A percentile compares a stretch with the other conserved stretches of the same genome.
These are phyloP conservation scores for Cygnus olor DNA, from an alignment of 2,797 vertebrate genomes.

Conservation along the genomic window DNA sequence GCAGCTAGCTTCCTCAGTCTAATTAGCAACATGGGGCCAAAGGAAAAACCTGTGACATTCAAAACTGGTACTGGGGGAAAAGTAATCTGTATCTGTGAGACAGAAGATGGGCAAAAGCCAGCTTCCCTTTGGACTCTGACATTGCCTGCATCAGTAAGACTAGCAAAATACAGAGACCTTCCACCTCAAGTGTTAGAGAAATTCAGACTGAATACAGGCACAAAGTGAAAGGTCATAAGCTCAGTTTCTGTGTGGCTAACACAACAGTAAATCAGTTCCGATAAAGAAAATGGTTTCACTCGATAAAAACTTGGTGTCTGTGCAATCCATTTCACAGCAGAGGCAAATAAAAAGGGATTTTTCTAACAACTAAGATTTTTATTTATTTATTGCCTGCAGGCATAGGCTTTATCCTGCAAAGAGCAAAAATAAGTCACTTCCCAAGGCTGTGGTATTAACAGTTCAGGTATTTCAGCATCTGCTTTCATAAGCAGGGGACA, in stretches of 20 bases:
- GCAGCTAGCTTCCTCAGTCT: neutral
- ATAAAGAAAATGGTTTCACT: neutral
- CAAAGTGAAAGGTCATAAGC: neutral
- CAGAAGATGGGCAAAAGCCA: neutral
- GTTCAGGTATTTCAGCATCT: neutral
- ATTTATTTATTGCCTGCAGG: neutral
- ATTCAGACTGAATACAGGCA: neutral
- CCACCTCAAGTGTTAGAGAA: neutral
- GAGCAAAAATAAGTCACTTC: neutral
- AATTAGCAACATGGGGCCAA: neutral
- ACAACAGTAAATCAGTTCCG: neutral
- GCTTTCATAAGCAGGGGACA: neutral
- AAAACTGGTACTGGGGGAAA: neutral
- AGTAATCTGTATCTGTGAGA: neutral
- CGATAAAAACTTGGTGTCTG: neutral
- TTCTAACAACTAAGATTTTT: neutral
- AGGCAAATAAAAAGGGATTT: neutral
- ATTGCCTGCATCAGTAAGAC: neutral
- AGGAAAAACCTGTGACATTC: slow-evolving; percentile 8
- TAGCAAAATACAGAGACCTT: neutral
- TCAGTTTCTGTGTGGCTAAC: neutral
- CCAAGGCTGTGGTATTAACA: neutral
- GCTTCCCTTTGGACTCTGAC: neutral
- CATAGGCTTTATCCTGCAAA: neutral
- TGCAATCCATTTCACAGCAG: neutral